phyloP scores from a whole-genome alignment of 2,113 vertebrate genomes.

The Alethe castanea region DNA sequence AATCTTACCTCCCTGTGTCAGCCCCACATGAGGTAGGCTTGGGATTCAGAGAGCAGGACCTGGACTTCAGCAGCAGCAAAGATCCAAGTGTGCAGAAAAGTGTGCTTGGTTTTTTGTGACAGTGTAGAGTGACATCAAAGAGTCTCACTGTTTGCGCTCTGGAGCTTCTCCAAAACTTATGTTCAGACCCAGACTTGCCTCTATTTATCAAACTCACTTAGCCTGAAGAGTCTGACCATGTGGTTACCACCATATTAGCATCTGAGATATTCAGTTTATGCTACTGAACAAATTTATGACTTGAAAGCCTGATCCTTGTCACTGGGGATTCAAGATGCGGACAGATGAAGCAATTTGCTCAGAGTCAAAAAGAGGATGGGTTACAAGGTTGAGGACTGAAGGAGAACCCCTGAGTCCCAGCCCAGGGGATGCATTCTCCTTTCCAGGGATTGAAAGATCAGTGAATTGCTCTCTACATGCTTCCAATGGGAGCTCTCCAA shows the following conservation, averaged over 20 bases:
- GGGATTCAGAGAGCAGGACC: background rate
- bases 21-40: background rate
- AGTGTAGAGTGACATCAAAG: background rate
- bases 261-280: slow-evolving; percentile 38
- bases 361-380: background rate
- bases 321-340: background rate
- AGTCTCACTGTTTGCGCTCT: background rate
- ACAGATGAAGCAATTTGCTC: slow-evolving; percentile 23
- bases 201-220: slow-evolving; percentile 32
- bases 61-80: background rate
- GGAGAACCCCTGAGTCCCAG: background rate
- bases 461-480: background rate
- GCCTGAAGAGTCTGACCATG: background rate
- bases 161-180: slow-evolving; percentile 32
- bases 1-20: background rate
- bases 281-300: slow-evolving; percentile 38
- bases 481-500: slow-evolving; percentile 5
- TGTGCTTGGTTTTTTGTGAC: background rate
- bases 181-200: background rate
- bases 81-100: background rate
- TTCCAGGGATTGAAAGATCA: background rate
- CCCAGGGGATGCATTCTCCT: background rate
- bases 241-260: slow-evolving; percentile 6
- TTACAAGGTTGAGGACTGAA: background rate
- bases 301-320: slow-evolving; percentile 39